Percentiles rank a stretch among this genome's conserved stretches.
Conservation (phyloP, 2,113 vertebrate genomes). For the Varanus salvator region DNA sequence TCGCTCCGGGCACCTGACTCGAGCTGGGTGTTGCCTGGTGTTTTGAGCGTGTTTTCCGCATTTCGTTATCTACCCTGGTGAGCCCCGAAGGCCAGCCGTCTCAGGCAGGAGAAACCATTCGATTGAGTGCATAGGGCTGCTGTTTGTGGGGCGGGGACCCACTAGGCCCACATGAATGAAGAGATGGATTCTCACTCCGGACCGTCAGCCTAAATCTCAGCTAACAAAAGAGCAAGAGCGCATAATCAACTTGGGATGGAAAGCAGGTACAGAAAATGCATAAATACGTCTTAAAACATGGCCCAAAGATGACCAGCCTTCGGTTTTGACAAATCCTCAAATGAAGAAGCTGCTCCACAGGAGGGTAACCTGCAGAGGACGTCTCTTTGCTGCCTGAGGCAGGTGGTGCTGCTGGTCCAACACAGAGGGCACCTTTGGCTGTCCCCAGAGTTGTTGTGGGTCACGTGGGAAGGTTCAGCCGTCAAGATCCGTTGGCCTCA, state of each 20-base stretch:
- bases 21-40: rapidly evolving
- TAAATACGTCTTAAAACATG: not conserved
- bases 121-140: not conserved
- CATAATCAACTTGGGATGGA: not conserved
- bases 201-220: not conserved
- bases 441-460: not conserved
- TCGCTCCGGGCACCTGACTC: not conserved
- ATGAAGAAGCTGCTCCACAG: not conserved
- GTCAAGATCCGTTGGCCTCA: not conserved
- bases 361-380: not conserved
- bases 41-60: not conserved
- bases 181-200: not conserved
- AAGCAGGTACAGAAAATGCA: not conserved
- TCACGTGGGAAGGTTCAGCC: not conserved
- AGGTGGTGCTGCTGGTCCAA: not conserved
- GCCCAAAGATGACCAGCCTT: not conserved
- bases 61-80: not conserved
- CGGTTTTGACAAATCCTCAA: not conserved
- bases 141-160: not conserved
- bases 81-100: not conserved
- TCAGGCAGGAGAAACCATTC: not conserved
- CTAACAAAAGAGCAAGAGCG: not conserved
- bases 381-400: not conserved
- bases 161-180: not conserved
- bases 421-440: not conserved